These are phyloP conservation scores for Netelia virgata DNA, from an alignment of 2,888 invertebrate genomes.

Conservation along the genomic window DNA sequence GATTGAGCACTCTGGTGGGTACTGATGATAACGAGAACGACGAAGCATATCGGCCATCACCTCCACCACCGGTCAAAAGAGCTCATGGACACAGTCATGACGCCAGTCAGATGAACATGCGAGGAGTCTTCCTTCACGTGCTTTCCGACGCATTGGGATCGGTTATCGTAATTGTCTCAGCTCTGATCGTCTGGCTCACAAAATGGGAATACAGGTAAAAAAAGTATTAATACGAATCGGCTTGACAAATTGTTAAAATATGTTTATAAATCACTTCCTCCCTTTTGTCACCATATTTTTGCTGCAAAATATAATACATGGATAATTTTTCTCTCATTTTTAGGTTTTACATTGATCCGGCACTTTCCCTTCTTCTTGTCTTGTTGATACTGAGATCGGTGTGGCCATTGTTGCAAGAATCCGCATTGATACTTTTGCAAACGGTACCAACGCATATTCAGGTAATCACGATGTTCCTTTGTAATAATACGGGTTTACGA, in stretches of 20 bases:
- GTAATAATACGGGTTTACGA: slow-evolving; percentile 44
- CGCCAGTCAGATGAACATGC: slow-evolving; percentile 98
- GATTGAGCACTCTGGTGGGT: slow-evolving; percentile 87
- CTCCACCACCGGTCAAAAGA: slow-evolving; percentile 80
- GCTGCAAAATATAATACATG: neutral
- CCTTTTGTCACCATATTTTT: slow-evolving; percentile 10
- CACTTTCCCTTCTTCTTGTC: slow-evolving; percentile 95
- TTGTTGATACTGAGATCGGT: slow-evolving; percentile 94
- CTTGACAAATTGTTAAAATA: neutral
- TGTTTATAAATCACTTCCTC: neutral
- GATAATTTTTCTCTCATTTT: slow-evolving; percentile 17
- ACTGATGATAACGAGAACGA: slow-evolving; percentile 92
- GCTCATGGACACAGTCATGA: slow-evolving; percentile 87
- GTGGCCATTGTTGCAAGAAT: slow-evolving; percentile 96
- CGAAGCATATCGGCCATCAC: slow-evolving; percentile 85
- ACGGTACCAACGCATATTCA: slow-evolving; percentile 99
- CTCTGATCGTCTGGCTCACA: slow-evolving; percentile 91
- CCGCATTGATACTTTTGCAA: slow-evolving; percentile 97
- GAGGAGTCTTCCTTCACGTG: slow-evolving; percentile 99
- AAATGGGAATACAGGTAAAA: slow-evolving; percentile 90
- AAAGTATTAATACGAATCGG: too few species aligned
- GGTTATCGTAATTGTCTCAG: slow-evolving; percentile 95
- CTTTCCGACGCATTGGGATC: slow-evolving; percentile 98
- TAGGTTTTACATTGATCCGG: slow-evolving; percentile 96
- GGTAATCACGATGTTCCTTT: slow-evolving; percentile 78